Conservation (phyloP, 2,113 vertebrate genomes). For the Eleginops maclovinus region DNA sequence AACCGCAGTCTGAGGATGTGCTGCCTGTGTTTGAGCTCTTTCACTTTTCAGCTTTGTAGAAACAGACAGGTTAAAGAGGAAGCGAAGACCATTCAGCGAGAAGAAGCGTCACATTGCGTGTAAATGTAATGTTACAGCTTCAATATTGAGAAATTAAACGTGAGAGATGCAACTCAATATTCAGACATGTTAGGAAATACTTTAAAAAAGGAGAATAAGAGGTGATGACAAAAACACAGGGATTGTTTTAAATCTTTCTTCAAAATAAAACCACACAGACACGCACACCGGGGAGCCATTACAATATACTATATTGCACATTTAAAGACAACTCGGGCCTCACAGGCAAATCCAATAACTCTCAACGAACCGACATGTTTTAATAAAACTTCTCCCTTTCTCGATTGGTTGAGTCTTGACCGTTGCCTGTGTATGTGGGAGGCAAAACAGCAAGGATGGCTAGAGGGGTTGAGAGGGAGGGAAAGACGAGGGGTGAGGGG, state of each 20-base stretch:
- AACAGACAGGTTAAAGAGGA: conserved; percentile 5
- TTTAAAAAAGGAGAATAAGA: neutral
- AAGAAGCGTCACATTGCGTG: neutral
- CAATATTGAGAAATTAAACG: neutral
- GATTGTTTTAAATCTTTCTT: neutral
- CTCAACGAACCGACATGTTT: neutral
- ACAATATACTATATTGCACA: neutral
- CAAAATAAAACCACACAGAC: neutral
- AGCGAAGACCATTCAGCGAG: neutral
- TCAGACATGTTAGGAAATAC: neutral
- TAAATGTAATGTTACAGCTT: neutral
- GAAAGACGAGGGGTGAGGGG: conserved; percentile 1
- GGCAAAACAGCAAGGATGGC: conserved; percentile 33
- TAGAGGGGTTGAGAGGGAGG: neutral
- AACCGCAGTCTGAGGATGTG: neutral
- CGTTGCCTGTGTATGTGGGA: conserved; percentile 57
- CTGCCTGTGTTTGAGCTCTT: neutral
- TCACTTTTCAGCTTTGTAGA: neutral
- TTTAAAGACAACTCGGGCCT: conserved; percentile 2
- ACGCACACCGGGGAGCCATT: neutral
- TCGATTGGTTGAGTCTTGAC: conserved; percentile 5
- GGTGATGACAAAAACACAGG: neutral
- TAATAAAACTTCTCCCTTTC: conserved; percentile 14
- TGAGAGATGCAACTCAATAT: neutral
- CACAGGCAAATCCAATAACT: neutral